Evolutionary conservation across 2,888 invertebrate species (phyloP).

Genomic region (Neoascia interrupta): DNA sequence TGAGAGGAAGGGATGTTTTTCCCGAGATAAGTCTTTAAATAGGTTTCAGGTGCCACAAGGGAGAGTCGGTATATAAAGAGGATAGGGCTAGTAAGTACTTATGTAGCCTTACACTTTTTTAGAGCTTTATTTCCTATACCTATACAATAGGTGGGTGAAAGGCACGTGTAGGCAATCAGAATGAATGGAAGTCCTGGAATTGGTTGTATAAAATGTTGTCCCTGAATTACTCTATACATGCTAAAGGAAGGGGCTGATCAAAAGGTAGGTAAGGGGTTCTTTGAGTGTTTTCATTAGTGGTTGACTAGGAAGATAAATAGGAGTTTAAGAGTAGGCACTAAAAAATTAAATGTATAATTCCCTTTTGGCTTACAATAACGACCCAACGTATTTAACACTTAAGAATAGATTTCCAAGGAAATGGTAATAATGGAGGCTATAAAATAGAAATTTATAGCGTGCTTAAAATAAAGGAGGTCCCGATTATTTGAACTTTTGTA

Average conservation of each 20-base stretch:
- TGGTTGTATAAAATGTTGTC: slow-evolving; percentile 29
- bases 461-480: too few relatives aligned
- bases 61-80: background rate
- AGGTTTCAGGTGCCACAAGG: slow-evolving; percentile 47
- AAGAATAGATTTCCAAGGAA: too few relatives aligned
- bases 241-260: background rate
- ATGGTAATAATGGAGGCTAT: too few relatives aligned
- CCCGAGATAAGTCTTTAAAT: slow-evolving; percentile 42
- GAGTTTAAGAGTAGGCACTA: background rate
- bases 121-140: background rate
- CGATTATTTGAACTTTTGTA: too few relatives aligned
- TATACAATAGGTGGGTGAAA: slow-evolving; percentile 6
- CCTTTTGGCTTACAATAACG: too few relatives aligned
- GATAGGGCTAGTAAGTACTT: background rate
- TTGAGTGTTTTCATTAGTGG: background rate
- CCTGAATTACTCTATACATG: slow-evolving; percentile 7
- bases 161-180: slow-evolving; percentile 62
- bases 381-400: too few relatives aligned
- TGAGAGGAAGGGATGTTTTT: too few relatives aligned
- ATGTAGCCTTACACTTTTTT: background rate
- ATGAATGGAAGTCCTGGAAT: slow-evolving; percentile 48
- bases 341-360: slow-evolving; percentile 24
- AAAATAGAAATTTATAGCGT: too few relatives aligned
- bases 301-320: background rate
- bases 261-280: background rate